A percentile compares a stretch with the other conserved stretches of the same genome.
These are phyloP conservation scores for Drosophila obscura DNA, from an alignment of 1,140 invertebrate genomes.

Conservation along the genomic window DNA sequence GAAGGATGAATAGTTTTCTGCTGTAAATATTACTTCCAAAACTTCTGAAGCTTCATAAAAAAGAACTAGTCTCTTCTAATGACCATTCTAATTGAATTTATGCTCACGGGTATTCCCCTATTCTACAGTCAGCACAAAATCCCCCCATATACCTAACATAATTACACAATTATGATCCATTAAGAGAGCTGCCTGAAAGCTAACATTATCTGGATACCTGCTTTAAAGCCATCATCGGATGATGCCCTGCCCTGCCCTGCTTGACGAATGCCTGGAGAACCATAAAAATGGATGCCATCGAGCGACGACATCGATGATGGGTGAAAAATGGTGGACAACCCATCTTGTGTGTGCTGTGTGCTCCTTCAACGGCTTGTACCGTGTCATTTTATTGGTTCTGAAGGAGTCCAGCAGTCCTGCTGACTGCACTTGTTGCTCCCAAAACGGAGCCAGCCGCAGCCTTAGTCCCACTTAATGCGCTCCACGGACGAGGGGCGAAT, in stretches of 20 bases:
- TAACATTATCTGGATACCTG: constrained; percentile 15
- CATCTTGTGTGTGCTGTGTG: not conserved
- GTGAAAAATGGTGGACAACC: constrained; percentile 31
- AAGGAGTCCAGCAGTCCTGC: constrained; percentile 21
- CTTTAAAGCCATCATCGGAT: not conserved
- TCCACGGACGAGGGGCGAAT: constrained; percentile 13
- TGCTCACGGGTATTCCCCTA: not conserved
- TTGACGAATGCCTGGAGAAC: constrained; percentile 35
- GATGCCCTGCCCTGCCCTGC: too few relatives aligned
- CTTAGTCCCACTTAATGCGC: constrained; percentile 32
- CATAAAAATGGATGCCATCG: constrained; percentile 32
- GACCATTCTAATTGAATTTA: too few relatives aligned
- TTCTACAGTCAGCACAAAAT: not conserved
- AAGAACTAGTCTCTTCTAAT: too few relatives aligned
- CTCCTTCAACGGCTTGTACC: not conserved
- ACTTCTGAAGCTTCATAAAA: too few relatives aligned
- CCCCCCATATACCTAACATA: not conserved
- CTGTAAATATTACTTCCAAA: too few relatives aligned
- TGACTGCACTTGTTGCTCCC: constrained; percentile 55
- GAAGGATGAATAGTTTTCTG: too few relatives aligned
- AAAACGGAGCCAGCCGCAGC: constrained; percentile 11
- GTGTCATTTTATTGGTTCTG: constrained; percentile 39
- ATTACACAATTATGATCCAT: constrained; percentile 16
- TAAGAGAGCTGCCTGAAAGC: constrained; percentile 25
- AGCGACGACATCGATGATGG: constrained; percentile 5